phyloP scores from a whole-genome alignment of 53 echinoderm and acorn worm genomes.

The Holothuria leucospilota region DNA sequence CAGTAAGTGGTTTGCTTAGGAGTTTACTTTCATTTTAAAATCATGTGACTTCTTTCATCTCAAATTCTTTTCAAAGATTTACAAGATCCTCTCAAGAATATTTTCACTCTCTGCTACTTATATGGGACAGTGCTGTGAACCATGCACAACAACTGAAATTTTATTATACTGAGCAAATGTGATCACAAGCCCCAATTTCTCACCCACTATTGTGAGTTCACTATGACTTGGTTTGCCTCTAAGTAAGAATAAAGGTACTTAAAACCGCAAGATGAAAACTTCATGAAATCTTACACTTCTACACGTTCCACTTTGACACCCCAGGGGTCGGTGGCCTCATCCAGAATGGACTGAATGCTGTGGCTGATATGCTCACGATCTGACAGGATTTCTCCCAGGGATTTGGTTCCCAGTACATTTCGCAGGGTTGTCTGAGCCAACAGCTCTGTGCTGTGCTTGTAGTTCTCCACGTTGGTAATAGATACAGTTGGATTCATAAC shows the following conservation, averaged over 20 bases:
- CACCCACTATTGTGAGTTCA: too few relatives aligned
- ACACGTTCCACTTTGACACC: conserved; percentile 96
- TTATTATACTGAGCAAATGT: too few relatives aligned
- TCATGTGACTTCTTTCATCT: too few relatives aligned
- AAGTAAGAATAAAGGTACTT: neutral
- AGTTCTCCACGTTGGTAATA: conserved; percentile 83
- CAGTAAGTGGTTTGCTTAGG: too few relatives aligned
- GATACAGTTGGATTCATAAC: conserved; percentile 80
- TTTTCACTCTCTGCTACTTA: too few relatives aligned
- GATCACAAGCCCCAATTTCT: too few relatives aligned
- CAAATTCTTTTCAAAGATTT: too few relatives aligned
- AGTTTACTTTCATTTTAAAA: too few relatives aligned
- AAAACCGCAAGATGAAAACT: neutral
- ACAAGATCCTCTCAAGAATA: too few relatives aligned
- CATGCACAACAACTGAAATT: too few relatives aligned
- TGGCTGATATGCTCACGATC: conserved; percentile 88
- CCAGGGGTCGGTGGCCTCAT: conserved; percentile 98
- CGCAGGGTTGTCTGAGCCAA: conserved; percentile 86
- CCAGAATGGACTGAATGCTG: conserved; percentile 17
- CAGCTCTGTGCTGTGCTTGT: conserved; percentile 73
- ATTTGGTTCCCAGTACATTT: conserved; percentile 89
- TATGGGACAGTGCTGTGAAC: too few relatives aligned
- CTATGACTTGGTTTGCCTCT: too few relatives aligned
- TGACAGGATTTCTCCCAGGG: conserved; percentile 90
- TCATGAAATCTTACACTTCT: conserved; percentile 80